Evolutionary conservation across 2,888 invertebrate species (phyloP), one percentile per base, ranked within the genome.

Genomic region (Chrysolina haemoptera): DNA sequence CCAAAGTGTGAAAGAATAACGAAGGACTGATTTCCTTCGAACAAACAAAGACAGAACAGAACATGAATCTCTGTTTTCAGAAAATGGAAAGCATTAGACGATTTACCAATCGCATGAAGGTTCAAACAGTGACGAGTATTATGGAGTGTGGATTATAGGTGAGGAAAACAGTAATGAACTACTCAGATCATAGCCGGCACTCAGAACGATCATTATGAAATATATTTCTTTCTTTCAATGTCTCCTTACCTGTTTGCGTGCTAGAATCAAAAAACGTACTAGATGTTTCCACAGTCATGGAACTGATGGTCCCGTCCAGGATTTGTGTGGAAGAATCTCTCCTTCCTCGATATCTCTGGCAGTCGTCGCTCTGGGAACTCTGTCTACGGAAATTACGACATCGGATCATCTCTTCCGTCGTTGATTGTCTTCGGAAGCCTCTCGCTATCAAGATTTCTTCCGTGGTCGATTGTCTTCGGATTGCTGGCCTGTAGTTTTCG

Each of bases 201-300:
- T 50, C 40, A 22, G 48, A 48, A 65, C 46, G 46, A 43, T 65
- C 35, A 69, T 74, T 74, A 74, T 74, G 73, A 74, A 74, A 74
- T 74, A 74, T 68, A 74, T 68, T 74, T 67, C 69, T 40, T 46
- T 68, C 72, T 71, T 73, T 67, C 70, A 76, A 71, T 70, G 70
- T 75, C 80, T 77, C 77, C 94, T 93, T 85, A 96, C 96, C 96
- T 86, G 96, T 96, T 89, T 96, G 96, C 35, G 96, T 96, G 87
- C 96, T 96, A 80, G 95, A 96, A 89, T 96, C 96, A 86, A 96
- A 96, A 88, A 96, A 96, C 0, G 96, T 96, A 88, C 96, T 96
- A 5, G 96, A 95, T 3, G 96, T 96, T 88, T 97, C 96, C 35
- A 96, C 96, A 0, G 96, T 96, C 97, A 97, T 97, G 48, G 96